Percentiles rank a stretch among this genome's conserved stretches.
These are phyloP conservation scores for Danaus melanippus DNA, from an alignment of 1,140 invertebrate genomes.

Conservation along the genomic window DNA sequence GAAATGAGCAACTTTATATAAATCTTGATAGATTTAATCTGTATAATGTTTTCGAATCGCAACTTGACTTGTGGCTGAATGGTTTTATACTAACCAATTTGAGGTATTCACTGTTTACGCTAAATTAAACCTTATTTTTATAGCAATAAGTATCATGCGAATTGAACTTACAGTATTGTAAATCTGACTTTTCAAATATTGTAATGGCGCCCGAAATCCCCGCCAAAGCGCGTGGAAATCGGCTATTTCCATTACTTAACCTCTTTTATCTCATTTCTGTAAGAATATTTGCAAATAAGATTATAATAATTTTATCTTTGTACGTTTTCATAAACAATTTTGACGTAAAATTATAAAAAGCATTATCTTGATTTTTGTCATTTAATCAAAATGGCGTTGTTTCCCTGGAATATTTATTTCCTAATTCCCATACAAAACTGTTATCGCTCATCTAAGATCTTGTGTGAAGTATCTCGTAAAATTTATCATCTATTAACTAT, in stretches of 20 bases:
- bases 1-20: slow-evolving; percentile 27
- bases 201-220: slow-evolving; percentile 50
- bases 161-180: slow-evolving; percentile 20
- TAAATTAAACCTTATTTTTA: slow-evolving; percentile 20
- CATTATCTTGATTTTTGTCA: no score
- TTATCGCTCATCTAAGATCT: no score
- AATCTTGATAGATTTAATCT: slow-evolving; percentile 50
- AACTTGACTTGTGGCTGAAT: slow-evolving; percentile 57
- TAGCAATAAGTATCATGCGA: slow-evolving; percentile 5
- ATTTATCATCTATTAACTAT: not conserved
- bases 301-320: no score
- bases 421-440: no score
- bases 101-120: slow-evolving; percentile 3
- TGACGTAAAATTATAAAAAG: no score
- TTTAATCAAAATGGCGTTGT: no score
- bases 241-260: slow-evolving; percentile 54
- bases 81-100: slow-evolving; percentile 34
- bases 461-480: no score
- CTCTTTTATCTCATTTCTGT: slow-evolving; percentile 32
- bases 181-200: slow-evolving; percentile 48
- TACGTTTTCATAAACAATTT: no score
- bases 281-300: no score
- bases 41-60: slow-evolving; percentile 62
- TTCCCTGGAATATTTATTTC: no score
- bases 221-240: slow-evolving; percentile 45